Percentiles rank a stretch among this genome's conserved stretches.
phyloP scores from a whole-genome alignment of 2,113 vertebrate genomes.

The Tamias sibiricus region DNA sequence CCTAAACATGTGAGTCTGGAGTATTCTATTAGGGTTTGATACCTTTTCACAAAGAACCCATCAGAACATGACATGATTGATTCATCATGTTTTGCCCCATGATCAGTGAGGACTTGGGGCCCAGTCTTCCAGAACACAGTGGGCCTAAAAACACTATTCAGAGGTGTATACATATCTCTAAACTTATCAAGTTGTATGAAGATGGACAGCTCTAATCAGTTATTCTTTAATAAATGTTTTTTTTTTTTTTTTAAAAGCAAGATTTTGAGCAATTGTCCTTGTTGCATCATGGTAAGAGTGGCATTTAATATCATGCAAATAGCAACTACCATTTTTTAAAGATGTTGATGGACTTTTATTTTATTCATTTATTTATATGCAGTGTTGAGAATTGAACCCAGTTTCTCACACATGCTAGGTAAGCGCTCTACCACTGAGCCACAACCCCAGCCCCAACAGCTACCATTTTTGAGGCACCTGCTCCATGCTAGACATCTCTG shows the following conservation, averaged over 20 bases:
- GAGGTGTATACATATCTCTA: not conserved
- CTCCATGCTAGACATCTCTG: not conserved
- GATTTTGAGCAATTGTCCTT: not conserved
- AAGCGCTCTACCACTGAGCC: too few species aligned
- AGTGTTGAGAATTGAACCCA: too few species aligned
- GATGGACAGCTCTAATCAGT: not conserved
- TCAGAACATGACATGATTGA: not conserved
- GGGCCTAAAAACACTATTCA: not conserved
- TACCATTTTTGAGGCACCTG: not conserved
- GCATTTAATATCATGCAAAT: not conserved
- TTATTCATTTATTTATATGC: too few species aligned
- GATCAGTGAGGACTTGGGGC: not conserved
- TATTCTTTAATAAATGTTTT: not conserved
- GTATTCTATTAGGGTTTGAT: not conserved
- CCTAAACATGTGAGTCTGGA: not conserved
- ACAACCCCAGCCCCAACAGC: not conserved
- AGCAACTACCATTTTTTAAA: too few species aligned
- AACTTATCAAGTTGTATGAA: not conserved
- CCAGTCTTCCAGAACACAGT: not conserved
- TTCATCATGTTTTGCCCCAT: not conserved
- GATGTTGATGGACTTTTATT: too few species aligned
- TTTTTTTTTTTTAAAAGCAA: not conserved
- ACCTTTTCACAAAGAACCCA: constrained; percentile 35
- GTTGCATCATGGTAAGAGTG: not conserved
- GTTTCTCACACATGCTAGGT: too few species aligned